Evolutionary conservation across 2,113 vertebrate genomes (phyloP).

Genomic region (Cromileptes altivelis): DNA sequence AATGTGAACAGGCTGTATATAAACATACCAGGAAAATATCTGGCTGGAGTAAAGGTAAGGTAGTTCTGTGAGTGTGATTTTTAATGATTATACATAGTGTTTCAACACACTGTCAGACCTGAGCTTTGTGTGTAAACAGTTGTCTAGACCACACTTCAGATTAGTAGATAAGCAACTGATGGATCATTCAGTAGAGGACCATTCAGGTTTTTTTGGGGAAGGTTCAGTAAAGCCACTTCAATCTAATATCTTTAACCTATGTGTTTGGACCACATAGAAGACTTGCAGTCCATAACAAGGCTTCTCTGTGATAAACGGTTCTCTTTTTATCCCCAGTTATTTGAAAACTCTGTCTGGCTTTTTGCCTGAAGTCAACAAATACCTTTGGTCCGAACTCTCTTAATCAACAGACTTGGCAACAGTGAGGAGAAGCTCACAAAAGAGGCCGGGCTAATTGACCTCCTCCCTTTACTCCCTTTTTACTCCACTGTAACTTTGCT

Average conservation of each 20-base stretch:
- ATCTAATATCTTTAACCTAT: conserved; percentile 26
- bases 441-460: conserved; percentile 75
- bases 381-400: conserved; percentile 53
- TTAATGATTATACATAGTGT: no score
- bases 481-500: conserved; percentile 73
- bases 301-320: conserved; percentile 20
- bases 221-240: conserved; percentile 27
- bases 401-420: conserved; percentile 65
- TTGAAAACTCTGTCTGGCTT: conserved; percentile 44
- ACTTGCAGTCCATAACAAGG: conserved; percentile 9
- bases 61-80: no score
- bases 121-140: background rate
- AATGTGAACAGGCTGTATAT: no score
- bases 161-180: conserved; percentile 4
- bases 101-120: background rate
- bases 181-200: conserved; percentile 16
- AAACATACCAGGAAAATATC: no score
- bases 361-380: conserved; percentile 58
- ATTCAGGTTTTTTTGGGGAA: conserved; percentile 6
- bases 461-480: conserved; percentile 65
- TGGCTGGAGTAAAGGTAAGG: no score
- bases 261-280: conserved; percentile 32
- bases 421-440: conserved; percentile 74
- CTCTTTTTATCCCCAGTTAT: conserved; percentile 37
- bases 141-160: conserved; percentile 34